A percentile compares a stretch with the other conserved stretches of the same genome.
Evolutionary conservation across 2,797 vertebrate species (phyloP).

Genomic region (Anguilla marmorata): DNA sequence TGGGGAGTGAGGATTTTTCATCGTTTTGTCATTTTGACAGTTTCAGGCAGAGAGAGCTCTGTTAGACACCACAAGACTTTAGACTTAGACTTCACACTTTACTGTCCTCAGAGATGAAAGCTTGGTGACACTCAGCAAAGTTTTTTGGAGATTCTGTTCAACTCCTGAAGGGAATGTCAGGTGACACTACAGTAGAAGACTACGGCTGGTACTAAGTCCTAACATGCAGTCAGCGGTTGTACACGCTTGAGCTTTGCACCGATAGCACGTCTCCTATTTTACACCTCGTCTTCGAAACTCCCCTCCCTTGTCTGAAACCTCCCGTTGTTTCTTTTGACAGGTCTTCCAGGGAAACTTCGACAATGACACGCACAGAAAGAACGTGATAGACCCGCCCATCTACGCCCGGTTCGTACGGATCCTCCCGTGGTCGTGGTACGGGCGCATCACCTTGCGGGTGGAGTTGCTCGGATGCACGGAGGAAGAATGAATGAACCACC

Average conservation of each 20-base stretch:
- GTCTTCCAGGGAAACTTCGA: conserved; percentile 99
- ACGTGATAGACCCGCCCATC: conserved; percentile 92
- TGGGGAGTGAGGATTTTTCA: neutral
- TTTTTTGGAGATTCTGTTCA: neutral
- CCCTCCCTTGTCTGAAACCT: neutral
- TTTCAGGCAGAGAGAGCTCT: neutral
- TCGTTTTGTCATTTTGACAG: neutral
- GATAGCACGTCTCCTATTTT: neutral
- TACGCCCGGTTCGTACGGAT: conserved; percentile 86
- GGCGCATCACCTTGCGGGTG: conserved; percentile 91
- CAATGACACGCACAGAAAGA: conserved; percentile 98
- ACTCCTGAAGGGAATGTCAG: neutral
- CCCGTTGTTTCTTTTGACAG: conserved; percentile 59
- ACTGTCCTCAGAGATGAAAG: neutral
- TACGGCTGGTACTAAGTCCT: neutral
- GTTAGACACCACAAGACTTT: neutral
- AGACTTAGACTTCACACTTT: neutral
- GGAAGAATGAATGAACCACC: conserved; percentile 77
- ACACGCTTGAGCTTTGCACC: neutral
- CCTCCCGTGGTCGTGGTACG: conserved; percentile 98
- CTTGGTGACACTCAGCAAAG: neutral
- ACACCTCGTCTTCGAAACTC: neutral
- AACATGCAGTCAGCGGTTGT: neutral
- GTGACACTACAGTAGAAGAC: neutral
- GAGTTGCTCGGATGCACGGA: conserved; percentile 92